Conservation (phyloP, 2,888 invertebrate species). For the Caenorhabditis sinica region DNA sequence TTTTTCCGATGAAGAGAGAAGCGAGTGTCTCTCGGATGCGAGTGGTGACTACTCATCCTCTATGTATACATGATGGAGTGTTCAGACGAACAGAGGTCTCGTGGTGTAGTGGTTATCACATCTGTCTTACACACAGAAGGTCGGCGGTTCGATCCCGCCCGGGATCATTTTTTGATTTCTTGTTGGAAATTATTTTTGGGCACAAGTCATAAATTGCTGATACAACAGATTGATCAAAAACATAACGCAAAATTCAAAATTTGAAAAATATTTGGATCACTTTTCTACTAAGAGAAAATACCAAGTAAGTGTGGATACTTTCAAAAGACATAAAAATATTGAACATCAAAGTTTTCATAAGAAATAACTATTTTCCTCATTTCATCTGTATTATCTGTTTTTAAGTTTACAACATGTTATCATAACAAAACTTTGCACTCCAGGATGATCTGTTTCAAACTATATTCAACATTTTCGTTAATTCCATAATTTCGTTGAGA, state of each 20-base stretch:
- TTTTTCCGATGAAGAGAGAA: background rate
- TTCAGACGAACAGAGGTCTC: constrained; percentile 48
- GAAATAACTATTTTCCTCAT: no score
- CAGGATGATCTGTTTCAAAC: background rate
- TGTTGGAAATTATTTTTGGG: no score
- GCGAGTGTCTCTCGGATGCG: background rate
- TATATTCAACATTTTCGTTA: background rate
- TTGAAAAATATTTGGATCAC: no score
- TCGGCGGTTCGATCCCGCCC: constrained; percentile 73
- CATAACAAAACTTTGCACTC: background rate
- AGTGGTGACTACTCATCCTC: background rate
- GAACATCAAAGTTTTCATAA: no score
- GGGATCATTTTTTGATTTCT: constrained; percentile 39
- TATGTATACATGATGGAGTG: constrained; percentile 4
- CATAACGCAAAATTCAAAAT: no score
- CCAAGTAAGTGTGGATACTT: no score
- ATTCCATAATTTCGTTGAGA: background rate
- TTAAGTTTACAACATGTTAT: no score
- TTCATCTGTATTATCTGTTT: no score
- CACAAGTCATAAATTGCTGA: no score
- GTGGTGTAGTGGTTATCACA: constrained; percentile 74
- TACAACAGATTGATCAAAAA: no score
- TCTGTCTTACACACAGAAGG: constrained; percentile 75
- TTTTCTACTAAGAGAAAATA: no score
- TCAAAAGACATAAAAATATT: no score